phyloP scores from a whole-genome alignment of 2,888 invertebrate species.

The Drosophila subquinaria region DNA sequence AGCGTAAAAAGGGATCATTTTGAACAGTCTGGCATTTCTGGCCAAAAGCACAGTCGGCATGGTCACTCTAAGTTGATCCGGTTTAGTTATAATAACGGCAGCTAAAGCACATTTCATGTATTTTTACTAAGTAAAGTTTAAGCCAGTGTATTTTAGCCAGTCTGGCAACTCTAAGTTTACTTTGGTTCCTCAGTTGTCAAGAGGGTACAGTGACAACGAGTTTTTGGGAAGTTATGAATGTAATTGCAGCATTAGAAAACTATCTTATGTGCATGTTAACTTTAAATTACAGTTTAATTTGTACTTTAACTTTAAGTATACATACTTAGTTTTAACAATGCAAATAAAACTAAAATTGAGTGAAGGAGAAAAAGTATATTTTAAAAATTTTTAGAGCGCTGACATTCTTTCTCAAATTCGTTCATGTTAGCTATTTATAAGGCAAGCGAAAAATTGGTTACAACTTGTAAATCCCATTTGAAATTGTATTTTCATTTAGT shows the following conservation, averaged over 20 bases:
- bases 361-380: neutral
- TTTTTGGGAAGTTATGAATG: neutral
- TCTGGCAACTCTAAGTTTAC: neutral
- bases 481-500: constrained; percentile 15
- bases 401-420: neutral
- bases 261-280: neutral
- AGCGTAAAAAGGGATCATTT: neutral
- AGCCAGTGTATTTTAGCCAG: neutral
- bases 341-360: too few species aligned
- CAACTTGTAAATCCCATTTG: constrained; percentile 12
- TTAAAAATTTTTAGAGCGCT: neutral
- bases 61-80: neutral
- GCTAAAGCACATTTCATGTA: too few species aligned
- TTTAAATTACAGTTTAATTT: neutral
- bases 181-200: too few species aligned
- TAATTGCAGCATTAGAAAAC: neutral
- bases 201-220: too few species aligned
- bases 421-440: neutral
- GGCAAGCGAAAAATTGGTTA: constrained; percentile 1
- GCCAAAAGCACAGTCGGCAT: neutral
- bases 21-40: neutral
- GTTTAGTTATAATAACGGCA: too few species aligned
- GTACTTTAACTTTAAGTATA: neutral
- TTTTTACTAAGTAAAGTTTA: neutral
- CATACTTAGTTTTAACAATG: too few species aligned